phyloP scores from a whole-genome alignment of 2,888 invertebrate genomes.

The Prosapia bicincta region DNA sequence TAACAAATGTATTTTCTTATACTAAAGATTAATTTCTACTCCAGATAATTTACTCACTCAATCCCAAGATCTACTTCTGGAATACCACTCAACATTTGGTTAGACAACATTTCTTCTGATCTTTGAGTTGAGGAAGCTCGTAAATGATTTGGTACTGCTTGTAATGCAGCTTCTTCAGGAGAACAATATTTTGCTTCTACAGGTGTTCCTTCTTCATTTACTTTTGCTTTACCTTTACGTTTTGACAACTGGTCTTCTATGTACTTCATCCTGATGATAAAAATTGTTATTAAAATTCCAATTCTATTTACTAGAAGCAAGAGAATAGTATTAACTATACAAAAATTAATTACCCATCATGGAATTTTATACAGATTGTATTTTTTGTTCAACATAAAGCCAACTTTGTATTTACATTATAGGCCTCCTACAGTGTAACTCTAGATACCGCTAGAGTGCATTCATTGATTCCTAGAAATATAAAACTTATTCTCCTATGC shows the following conservation, averaged over 20 bases:
- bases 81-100: constrained; percentile 99
- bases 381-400: too few relatives aligned
- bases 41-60: constrained; percentile 68
- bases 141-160: constrained; percentile 85
- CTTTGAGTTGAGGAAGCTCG: constrained; percentile 80
- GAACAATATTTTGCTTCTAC: constrained; percentile 61
- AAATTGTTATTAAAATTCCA: constrained; percentile 3
- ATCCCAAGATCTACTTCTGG: constrained; percentile 99
- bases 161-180: constrained; percentile 86
- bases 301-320: not conserved
- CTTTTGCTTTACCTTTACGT: constrained; percentile 64
- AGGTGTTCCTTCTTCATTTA: constrained; percentile 47
- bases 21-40: too few relatives aligned
- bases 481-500: too few relatives aligned
- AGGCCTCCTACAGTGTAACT: too few relatives aligned
- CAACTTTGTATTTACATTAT: too few relatives aligned
- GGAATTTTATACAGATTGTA: too few relatives aligned
- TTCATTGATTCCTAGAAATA: too few relatives aligned
- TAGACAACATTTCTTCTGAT: constrained; percentile 98
- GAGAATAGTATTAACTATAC: not conserved
- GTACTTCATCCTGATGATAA: constrained; percentile 60
- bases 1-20: too few relatives aligned
- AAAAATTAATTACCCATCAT: too few relatives aligned
- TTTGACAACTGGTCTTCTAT: constrained; percentile 86
- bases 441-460: too few relatives aligned